phyloP scores from a whole-genome alignment of 2,888 invertebrate genomes.

The Brassicogethes aeneus region DNA sequence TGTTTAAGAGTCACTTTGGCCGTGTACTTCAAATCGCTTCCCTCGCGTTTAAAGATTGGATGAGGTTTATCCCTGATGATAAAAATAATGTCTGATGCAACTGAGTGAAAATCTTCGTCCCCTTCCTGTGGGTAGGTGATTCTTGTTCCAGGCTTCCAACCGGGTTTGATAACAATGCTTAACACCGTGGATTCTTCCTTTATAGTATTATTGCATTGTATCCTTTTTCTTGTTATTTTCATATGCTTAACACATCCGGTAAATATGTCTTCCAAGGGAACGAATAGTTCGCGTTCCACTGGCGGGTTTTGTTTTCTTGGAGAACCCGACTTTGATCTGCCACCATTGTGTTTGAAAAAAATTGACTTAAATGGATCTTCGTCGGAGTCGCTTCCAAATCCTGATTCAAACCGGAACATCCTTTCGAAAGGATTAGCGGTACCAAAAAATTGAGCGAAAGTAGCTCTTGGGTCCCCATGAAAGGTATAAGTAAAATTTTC shows the following conservation, averaged over 20 bases:
- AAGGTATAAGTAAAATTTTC: constrained; percentile 71
- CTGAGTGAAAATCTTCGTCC: constrained; percentile 80
- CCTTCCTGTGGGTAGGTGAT: constrained; percentile 95
- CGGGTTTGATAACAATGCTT: constrained; percentile 86
- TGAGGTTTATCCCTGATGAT: constrained; percentile 90
- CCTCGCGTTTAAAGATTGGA: constrained; percentile 77
- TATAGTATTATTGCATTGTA: constrained; percentile 66
- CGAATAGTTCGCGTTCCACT: constrained; percentile 81
- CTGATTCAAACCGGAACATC: constrained; percentile 63
- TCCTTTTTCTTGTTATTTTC: constrained; percentile 86
- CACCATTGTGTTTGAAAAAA: not conserved
- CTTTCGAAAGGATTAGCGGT: constrained; percentile 83
- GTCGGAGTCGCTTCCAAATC: constrained; percentile 11
- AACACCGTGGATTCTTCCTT: constrained; percentile 85
- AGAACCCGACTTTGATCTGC: constrained; percentile 46
- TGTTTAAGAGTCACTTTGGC: constrained; percentile 75
- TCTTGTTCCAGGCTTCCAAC: constrained; percentile 96
- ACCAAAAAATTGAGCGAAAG: constrained; percentile 95
- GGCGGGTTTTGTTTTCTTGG: constrained; percentile 72
- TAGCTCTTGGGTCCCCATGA: constrained; percentile 90
- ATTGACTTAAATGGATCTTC: constrained; percentile 19
- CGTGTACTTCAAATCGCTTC: constrained; percentile 79
- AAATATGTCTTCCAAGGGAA: constrained; percentile 83
- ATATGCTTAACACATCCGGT: constrained; percentile 88
- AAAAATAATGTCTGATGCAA: constrained; percentile 91